phyloP scores from a whole-genome alignment of 1,140 invertebrate genomes.

The Eufriesea mexicana region DNA sequence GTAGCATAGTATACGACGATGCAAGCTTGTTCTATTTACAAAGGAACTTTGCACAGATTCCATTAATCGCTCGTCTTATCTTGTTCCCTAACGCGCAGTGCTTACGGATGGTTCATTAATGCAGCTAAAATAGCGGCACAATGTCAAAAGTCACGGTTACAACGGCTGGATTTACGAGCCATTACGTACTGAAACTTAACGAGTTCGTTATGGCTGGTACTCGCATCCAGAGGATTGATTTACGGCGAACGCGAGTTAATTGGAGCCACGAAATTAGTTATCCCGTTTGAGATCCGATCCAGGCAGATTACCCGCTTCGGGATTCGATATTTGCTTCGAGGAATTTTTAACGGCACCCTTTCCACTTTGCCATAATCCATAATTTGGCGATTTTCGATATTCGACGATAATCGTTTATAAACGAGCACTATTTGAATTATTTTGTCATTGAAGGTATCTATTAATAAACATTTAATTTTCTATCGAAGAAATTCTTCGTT shows the following conservation, averaged over 20 bases:
- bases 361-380: neutral
- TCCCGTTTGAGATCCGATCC: neutral
- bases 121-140: neutral
- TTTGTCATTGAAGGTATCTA: too few relatives aligned
- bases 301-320: neutral
- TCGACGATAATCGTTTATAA: neutral
- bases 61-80: neutral
- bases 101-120: neutral
- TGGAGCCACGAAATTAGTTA: slow-evolving; percentile 18
- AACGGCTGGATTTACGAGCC: slow-evolving; percentile 16
- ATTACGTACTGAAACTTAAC: slow-evolving; percentile 25
- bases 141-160: slow-evolving; percentile 17
- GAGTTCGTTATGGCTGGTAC: slow-evolving; percentile 22
- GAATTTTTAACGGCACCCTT: neutral
- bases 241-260: slow-evolving; percentile 25
- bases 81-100: neutral
- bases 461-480: too few relatives aligned
- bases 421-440: too few relatives aligned
- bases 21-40: neutral
- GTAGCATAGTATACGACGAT: too few relatives aligned
- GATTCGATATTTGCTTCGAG: neutral
- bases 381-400: neutral
- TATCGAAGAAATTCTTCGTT: too few relatives aligned
- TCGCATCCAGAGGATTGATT: slow-evolving; percentile 26
- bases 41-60: neutral